phyloP scores from a whole-genome alignment of 2,113 vertebrate genomes.

The Salvator merianae region DNA sequence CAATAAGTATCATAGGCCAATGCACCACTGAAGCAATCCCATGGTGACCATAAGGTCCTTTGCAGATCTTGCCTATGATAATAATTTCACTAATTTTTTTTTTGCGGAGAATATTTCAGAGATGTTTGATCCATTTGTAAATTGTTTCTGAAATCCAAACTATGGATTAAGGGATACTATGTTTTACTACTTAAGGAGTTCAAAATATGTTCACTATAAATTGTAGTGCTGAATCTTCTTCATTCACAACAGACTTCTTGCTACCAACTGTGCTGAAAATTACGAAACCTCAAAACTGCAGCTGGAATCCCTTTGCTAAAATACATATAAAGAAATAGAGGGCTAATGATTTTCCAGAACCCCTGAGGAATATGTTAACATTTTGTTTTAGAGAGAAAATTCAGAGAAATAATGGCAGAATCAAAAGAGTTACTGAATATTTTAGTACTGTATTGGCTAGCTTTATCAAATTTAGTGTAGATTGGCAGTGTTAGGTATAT shows the following conservation, averaged over 20 bases:
- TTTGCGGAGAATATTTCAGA: background rate
- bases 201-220: conserved; percentile 31
- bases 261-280: conserved; percentile 48
- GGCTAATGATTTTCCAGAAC: conserved; percentile 21
- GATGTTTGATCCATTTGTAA: conserved; percentile 24
- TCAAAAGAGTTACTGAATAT: conserved; percentile 18
- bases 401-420: conserved; percentile 14
- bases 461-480: conserved; percentile 16
- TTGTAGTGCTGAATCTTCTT: conserved; percentile 22
- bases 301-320: conserved; percentile 20
- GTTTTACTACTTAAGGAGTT: conserved; percentile 44
- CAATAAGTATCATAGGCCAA: too few relatives aligned
- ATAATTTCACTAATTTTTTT: conserved; percentile 14
- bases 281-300: conserved; percentile 31
- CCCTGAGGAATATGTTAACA: conserved; percentile 5
- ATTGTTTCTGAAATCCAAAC: conserved; percentile 24
- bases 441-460: conserved; percentile 18
- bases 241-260: conserved; percentile 19
- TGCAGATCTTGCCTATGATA: background rate
- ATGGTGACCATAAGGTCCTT: too few relatives aligned
- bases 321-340: background rate
- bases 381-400: conserved; percentile 22
- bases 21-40: too few relatives aligned
- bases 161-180: conserved; percentile 27
- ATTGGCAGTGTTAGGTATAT: background rate